A percentile compares a stretch with the other conserved stretches of the same genome.
These are phyloP conservation scores for Homarus americanus DNA, from an alignment of 1,140 invertebrate genomes.

Conservation along the genomic window DNA sequence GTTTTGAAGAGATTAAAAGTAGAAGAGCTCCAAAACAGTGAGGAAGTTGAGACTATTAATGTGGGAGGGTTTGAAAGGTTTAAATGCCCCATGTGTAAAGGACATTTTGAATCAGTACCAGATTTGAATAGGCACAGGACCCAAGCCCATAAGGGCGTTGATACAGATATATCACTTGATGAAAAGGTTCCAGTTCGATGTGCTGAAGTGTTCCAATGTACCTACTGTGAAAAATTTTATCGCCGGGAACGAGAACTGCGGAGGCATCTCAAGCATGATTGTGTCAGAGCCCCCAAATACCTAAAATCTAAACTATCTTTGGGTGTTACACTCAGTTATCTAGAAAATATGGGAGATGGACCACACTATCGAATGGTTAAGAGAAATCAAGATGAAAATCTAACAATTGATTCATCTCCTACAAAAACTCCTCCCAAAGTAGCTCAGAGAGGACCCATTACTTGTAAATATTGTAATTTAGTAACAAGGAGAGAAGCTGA, in stretches of 20 bases:
- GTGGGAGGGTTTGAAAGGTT: slow-evolving; percentile 52
- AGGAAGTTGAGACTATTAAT: slow-evolving; percentile 31
- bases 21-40: slow-evolving; percentile 8
- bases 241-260: slow-evolving; percentile 49
- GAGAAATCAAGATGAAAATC: slow-evolving; percentile 15
- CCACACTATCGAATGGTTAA: slow-evolving; percentile 31
- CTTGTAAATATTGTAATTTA: slow-evolving; percentile 55
- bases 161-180: background rate
- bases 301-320: slow-evolving; percentile 18
- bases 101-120: slow-evolving; percentile 41
- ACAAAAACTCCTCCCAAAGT: slow-evolving; percentile 7
- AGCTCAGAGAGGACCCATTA: slow-evolving; percentile 25
- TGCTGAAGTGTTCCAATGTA: slow-evolving; percentile 46
- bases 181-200: background rate
- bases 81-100: slow-evolving; percentile 45
- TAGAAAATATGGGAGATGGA: slow-evolving; percentile 25
- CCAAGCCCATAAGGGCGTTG: slow-evolving; percentile 38
- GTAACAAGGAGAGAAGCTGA: slow-evolving; percentile 46
- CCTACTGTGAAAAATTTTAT: slow-evolving; percentile 57
- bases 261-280: slow-evolving; percentile 62
- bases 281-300: slow-evolving; percentile 15
- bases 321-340: slow-evolving; percentile 11
- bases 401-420: background rate
- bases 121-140: slow-evolving; percentile 54
- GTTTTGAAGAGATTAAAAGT: slow-evolving; percentile 27